Base-by-base conservation (phyloP, 2,888 invertebrate species). In the Drosophila merina region DNA sequence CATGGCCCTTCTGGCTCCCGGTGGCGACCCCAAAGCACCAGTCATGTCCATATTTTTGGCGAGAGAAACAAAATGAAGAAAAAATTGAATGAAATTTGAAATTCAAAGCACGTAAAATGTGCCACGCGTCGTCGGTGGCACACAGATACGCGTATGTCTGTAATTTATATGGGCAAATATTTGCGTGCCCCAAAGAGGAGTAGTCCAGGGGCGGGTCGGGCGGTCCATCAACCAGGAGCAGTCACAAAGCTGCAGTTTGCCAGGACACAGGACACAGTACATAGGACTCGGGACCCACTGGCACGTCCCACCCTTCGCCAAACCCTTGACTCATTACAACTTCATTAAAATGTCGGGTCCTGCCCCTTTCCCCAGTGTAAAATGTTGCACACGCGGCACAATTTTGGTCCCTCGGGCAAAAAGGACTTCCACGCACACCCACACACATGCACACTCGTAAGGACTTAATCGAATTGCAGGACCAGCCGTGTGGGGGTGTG, bases 131-230 rank as follows among this genome's bases (percentile, higher is more conserved):
- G 71, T 58, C 55, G 40, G 28, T 60, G 50, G 44, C 51, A 28
- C 51, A 14, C 59, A 51, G 52, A 62, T 30, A 31, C 50, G 81
- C 68, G 75, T 68, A 79, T 85, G 77, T 72, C 54, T 82, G 75
- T 77, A 81, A 82, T 82, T 85, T 82, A 85, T 79, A 81, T 81
- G 72, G 70, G 67, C 69, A 82, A 85, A 82, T 82, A 85, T 82
- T 85, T 82, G 77, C 64, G 45, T 63, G 69, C 67, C 63, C 47
- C 51, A 57, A 70, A 28, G 7, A 7, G 33, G 25, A 31, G 26
- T n/a, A 3, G 28, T 12, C 12, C 25, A 40, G 8, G 40, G 36
- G 25, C 20, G 33, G 38, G 4, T 5, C 36, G 5, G n/a, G 14
- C 14, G 14, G 20, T 20, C 36, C 36, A 36, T 36, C 36, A 36